Evolutionary conservation across 2,113 vertebrate genomes (phyloP).

Genomic region (Phyllostomus discolor): DNA sequence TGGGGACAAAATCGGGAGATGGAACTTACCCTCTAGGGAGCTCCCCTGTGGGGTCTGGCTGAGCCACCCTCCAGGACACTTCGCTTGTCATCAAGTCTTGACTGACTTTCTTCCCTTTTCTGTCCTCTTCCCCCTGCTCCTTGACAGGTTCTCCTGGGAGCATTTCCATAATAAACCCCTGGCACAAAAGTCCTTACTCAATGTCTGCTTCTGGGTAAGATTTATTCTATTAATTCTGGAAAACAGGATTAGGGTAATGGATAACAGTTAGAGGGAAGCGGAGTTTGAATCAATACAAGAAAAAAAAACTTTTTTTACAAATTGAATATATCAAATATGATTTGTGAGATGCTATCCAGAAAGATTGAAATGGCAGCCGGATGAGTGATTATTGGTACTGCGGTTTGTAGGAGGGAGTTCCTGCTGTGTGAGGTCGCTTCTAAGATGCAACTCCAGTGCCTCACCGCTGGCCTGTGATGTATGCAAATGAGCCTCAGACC

Average conservation of each 20-base stretch:
- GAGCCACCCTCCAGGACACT: not conserved
- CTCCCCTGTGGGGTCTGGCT: not conserved
- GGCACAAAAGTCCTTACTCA: not conserved
- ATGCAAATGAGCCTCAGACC: not conserved
- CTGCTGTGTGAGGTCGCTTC: not conserved
- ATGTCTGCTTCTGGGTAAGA: not conserved
- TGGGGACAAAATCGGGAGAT: not conserved
- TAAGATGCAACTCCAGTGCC: not conserved
- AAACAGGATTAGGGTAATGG: not conserved
- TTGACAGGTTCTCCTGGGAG: not conserved
- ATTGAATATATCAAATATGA: constrained; percentile 7
- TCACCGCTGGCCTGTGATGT: not conserved
- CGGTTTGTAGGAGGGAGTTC: not conserved
- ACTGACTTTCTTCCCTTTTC: not conserved
- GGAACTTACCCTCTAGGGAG: not conserved
- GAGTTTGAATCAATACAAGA: not conserved
- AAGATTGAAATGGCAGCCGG: not conserved
- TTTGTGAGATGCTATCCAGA: not conserved
- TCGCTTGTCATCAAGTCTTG: not conserved
- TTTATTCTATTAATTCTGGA: constrained; percentile 18
- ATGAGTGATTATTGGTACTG: not conserved
- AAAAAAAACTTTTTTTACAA: not conserved
- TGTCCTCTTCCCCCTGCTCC: not conserved
- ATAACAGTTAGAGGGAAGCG: not conserved
- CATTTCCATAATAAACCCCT: not conserved